phyloP scores from a whole-genome alignment of 2,113 vertebrate genomes.

The Sceloporus tristichus region DNA sequence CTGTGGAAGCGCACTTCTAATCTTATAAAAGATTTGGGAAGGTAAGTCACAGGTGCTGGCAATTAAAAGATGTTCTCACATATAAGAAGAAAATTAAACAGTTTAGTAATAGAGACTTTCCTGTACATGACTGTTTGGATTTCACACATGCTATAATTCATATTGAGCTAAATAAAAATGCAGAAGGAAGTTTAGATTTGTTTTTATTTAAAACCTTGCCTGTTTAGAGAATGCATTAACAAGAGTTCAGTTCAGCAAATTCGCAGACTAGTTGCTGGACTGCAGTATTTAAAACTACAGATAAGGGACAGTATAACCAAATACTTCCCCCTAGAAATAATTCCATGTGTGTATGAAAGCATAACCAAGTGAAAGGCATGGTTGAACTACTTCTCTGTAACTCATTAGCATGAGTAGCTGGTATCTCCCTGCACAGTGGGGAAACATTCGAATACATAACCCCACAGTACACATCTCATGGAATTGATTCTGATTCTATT shows the following conservation, averaged over 20 bases:
- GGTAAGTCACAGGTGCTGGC: slow-evolving; percentile 12
- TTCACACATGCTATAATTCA: background rate
- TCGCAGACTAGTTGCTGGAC: background rate
- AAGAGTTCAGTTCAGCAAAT: background rate
- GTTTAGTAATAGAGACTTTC: slow-evolving; percentile 33
- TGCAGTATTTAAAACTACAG: background rate
- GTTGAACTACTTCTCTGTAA: background rate
- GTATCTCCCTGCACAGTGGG: too few species aligned
- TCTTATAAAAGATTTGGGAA: slow-evolving; percentile 24
- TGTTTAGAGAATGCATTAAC: background rate
- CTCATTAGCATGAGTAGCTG: too few species aligned
- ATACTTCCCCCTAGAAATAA: background rate
- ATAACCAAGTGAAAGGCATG: background rate
- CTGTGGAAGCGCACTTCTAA: slow-evolving; percentile 35
- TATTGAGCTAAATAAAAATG: slow-evolving; percentile 10
- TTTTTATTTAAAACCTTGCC: background rate
- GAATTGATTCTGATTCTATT: background rate
- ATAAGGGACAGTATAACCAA: background rate
- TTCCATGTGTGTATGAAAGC: background rate
- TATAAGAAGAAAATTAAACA: slow-evolving; percentile 22
- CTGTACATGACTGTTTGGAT: background rate
- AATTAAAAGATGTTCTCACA: slow-evolving; percentile 37
- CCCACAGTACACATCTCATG: background rate
- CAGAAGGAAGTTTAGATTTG: slow-evolving; percentile 12
- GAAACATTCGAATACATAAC: background rate